Conservation (phyloP, 2,113 vertebrate genomes). For the Symphodus melops region DNA sequence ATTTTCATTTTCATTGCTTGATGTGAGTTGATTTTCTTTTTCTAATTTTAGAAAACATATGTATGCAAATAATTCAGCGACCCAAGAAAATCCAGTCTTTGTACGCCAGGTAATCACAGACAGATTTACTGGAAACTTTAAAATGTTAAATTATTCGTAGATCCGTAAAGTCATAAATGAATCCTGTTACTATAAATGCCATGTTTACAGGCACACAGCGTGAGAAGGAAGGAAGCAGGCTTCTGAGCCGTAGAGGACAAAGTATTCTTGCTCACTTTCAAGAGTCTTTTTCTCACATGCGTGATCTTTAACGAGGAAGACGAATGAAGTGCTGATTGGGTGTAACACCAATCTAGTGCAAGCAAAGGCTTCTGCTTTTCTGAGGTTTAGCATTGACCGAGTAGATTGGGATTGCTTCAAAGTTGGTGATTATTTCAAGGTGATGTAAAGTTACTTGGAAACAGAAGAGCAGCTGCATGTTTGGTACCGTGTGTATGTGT, state of each 20-base stretch:
- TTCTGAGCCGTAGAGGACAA: constrained; percentile 7
- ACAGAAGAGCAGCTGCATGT: too few relatives aligned
- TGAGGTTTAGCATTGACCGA: not conserved
- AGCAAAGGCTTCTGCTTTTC: not conserved
- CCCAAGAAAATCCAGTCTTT: too few relatives aligned
- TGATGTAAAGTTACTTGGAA: not conserved
- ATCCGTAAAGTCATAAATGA: too few relatives aligned
- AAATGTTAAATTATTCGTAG: too few relatives aligned
- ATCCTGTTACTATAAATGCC: too few relatives aligned
- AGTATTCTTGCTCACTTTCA: constrained; percentile 3
- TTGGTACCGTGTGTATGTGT: not conserved
- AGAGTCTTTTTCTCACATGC: not conserved
- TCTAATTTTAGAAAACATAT: too few relatives aligned
- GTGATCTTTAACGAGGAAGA: not conserved
- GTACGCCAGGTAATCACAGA: too few relatives aligned
- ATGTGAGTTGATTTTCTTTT: too few relatives aligned
- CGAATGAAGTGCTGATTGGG: constrained; percentile 10
- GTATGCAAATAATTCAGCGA: too few relatives aligned
- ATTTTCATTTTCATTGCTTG: too few relatives aligned
- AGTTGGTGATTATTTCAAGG: not conserved
- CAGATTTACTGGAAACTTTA: too few relatives aligned
- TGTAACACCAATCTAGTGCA: not conserved
- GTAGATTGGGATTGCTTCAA: not conserved
- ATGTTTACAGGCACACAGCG: too few relatives aligned
- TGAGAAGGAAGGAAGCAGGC: not conserved